These are phyloP conservation scores for Casuarius casuarius DNA, from an alignment of 2,113 vertebrate genomes.

Conservation along the genomic window DNA sequence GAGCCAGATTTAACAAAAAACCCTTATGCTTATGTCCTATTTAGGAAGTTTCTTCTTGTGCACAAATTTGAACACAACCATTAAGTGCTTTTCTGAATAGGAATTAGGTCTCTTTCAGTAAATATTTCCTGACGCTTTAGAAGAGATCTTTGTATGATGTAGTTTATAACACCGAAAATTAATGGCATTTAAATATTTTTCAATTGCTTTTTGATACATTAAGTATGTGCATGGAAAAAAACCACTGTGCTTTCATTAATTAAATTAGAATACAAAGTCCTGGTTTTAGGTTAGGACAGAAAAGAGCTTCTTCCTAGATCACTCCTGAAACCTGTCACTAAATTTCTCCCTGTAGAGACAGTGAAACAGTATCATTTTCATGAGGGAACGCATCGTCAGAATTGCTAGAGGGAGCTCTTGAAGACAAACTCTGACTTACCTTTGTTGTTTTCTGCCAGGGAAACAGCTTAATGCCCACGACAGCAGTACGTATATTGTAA, in stretches of 20 bases:
- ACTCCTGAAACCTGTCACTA: not conserved
- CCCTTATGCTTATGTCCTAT: not conserved
- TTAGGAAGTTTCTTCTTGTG: not conserved
- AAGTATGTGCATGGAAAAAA: not conserved
- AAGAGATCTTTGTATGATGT: not conserved
- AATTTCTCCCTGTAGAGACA: not conserved
- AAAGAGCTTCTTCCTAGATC: not conserved
- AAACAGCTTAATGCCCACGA: not conserved
- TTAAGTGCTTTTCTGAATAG: not conserved
- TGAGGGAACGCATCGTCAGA: not conserved
- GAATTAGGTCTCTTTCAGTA: not conserved
- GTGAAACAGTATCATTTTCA: not conserved
- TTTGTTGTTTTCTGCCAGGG: not conserved
- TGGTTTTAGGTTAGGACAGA: not conserved
- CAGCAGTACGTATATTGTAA: not conserved
- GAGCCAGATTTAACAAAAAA: not conserved
- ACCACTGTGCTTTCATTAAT: not conserved
- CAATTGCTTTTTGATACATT: not conserved
- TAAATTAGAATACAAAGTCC: not conserved
- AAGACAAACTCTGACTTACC: not conserved
- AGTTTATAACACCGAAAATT: not conserved
- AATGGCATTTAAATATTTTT: not conserved
- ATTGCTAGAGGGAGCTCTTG: not conserved
- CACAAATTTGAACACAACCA: not conserved
- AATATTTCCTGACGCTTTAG: not conserved